Conservation (phyloP, 2,888 invertebrate genomes). For the Xanthostigma xanthostigma region DNA sequence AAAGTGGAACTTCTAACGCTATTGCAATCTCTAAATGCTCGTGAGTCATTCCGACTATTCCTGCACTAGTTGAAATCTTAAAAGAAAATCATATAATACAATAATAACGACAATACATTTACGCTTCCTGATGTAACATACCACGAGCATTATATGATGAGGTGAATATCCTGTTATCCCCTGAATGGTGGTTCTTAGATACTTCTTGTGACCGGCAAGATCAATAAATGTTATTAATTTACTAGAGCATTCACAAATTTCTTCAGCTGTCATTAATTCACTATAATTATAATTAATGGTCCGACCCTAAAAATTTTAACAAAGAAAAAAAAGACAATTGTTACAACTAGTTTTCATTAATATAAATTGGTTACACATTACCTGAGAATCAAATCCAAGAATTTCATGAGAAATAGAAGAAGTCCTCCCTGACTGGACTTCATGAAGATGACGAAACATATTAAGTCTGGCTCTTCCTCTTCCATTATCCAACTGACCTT, state of each 20-base stretch:
- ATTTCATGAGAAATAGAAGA: constrained; percentile 94
- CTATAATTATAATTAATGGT: constrained; percentile 80
- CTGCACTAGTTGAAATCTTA: constrained; percentile 66
- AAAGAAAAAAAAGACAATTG: neutral
- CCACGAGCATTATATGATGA: constrained; percentile 78
- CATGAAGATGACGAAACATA: constrained; percentile 90
- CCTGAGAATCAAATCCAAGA: constrained; percentile 80
- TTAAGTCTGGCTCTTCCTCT: constrained; percentile 86
- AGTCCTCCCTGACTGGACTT: constrained; percentile 85
- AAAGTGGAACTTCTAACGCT: constrained; percentile 75
- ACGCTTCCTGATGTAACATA: constrained; percentile 29
- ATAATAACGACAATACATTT: neutral
- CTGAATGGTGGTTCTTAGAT: constrained; percentile 86
- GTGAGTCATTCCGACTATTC: constrained; percentile 67
- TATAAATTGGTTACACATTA: constrained; percentile 14
- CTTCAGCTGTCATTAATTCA: constrained; percentile 80
- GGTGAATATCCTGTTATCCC: constrained; percentile 88
- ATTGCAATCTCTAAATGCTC: constrained; percentile 80
- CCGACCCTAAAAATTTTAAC: constrained; percentile 42
- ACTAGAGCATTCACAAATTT: constrained; percentile 83
- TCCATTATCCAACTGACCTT: constrained; percentile 92
- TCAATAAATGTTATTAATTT: constrained; percentile 92
- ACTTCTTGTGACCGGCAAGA: constrained; percentile 91
- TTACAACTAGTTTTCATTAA: neutral
- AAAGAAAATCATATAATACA: constrained; percentile 15